Evolutionary conservation across 2,888 invertebrate species (phyloP).

Genomic region (Aquatica leii): DNA sequence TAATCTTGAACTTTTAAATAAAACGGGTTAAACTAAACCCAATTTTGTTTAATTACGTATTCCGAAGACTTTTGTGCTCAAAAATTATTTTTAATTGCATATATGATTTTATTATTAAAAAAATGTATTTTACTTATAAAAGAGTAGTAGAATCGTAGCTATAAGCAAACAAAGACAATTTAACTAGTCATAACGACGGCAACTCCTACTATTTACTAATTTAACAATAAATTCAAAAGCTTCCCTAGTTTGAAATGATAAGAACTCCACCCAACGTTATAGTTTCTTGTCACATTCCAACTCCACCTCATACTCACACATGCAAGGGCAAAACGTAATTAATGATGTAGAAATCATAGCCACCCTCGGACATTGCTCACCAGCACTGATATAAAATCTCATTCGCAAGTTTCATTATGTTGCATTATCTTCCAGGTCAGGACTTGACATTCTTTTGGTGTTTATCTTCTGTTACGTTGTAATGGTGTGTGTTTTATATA

Average conservation of each 20-base stretch:
- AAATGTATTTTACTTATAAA: too few species aligned
- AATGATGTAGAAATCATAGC: conserved; percentile 38
- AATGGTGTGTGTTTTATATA: background rate
- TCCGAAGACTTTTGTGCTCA: too few species aligned
- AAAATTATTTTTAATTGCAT: too few species aligned
- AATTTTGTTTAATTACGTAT: too few species aligned
- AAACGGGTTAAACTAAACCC: too few species aligned
- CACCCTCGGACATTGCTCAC: conserved; percentile 36
- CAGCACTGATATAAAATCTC: conserved; percentile 39
- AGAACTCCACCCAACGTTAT: conserved; percentile 29
- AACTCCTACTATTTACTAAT: conserved; percentile 21
- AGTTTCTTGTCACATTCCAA: conserved; percentile 30
- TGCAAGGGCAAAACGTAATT: conserved; percentile 38
- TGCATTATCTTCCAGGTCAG: conserved; percentile 30
- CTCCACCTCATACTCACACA: conserved; percentile 32
- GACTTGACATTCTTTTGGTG: conserved; percentile 21
- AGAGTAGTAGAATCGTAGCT: background rate
- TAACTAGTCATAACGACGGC: conserved; percentile 1
- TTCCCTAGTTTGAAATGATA: conserved; percentile 27
- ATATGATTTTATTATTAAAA: too few species aligned
- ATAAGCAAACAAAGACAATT: conserved; percentile 5
- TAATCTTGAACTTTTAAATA: too few species aligned
- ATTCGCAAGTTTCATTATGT: conserved; percentile 35
- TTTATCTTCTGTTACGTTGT: background rate
- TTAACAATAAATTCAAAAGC: conserved; percentile 30